Evolutionary conservation across 2,797 vertebrate species (phyloP), one percentile per base, ranked within the genome.

Genomic region (Lepus townsendii): DNA sequence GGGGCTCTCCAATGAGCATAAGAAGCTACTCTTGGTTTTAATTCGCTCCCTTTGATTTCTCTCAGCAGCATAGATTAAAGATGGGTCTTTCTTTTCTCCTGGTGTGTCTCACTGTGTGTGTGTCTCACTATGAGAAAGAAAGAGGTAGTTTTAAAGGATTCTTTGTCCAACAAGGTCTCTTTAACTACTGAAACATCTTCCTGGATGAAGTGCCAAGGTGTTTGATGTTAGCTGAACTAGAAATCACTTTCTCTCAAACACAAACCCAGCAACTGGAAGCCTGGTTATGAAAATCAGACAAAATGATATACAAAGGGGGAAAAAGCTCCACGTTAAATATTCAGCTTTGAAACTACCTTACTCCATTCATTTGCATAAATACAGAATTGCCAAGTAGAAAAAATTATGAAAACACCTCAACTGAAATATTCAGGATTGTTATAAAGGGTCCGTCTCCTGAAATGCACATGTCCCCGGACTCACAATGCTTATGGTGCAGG

Each of bases 31-130:
- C 97, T 98, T 96, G 95, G 94, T 98, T 98, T 98, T 96, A 98
- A 98, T 97, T 97, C 96, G 69, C 73, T 84, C 27, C 0, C 95
- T 98, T 98, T 98, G 97, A 98, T 98, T 98, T 98, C 88, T 77
- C 85, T 0, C 4, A 96, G 97, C 95, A 96, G 96, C 97, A 83
- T 90, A 97, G 98, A 98, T 98, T 98, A 98, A 98, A 98, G 97
- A 63, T 93, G 97, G 92, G 62, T 93, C 95, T 96, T 95, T 96
- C 94, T 96, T 96, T 95, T 83, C 4, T 0, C 96, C 89, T 93
- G 92, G 97, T 89, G 90, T 10, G 35, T 93, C 96, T 97, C 9
- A 8, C 96, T 95, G 96, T 19, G 20, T n/a, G n/a, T n/a, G n/a
- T n/a, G n/a, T n/a, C 96, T 97, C 90, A 90, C 94, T 97, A 88